Evolutionary conservation across 2,888 invertebrate species (phyloP), one percentile per base, ranked within the genome.

Genomic region (Horisme vitalbata): DNA sequence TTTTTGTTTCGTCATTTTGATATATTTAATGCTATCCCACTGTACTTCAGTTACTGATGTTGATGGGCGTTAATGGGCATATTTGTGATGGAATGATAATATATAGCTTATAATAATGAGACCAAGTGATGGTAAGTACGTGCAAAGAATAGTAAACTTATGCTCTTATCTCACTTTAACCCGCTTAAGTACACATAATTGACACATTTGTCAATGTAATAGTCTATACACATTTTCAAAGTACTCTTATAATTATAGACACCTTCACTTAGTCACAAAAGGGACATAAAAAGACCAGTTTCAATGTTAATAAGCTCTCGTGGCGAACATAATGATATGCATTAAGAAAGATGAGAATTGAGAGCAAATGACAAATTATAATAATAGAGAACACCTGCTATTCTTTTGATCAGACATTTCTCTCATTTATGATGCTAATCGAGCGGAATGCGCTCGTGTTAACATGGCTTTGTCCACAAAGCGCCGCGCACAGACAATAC

Each of bases 401-500:
- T 88, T 82, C 88, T 87, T 87, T 87, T 86, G 89, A 89, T 88
- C 87, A 71, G 72, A 81, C 84, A 87, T 84, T 86, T 86, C 86
- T 85, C 88, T 88, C 87, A 87, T 88, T 88, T 89, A 88, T 89
- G 87, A 86, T 70, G 75, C 77, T 83, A 88, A 89, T 87, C 79
- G 88, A 84, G 80, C 85, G 85, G 79, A 82, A 82, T 85, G 76
- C 75, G 78, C 71, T 70, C 75, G 71, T 80, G 81, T 79, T 83
- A 81, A 83, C 83, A 79, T 76, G 80, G 75, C 83, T 77, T 72
- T 79, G 76, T 75, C 70, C 73, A 74, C 86, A 89, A 89, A 83
- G 85, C 79, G 65, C 61, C 68, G 71, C 73, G 59, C 75, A 65
- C 83, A 84, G 79, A 89, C 89, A 87, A 87, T 86, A 68, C 78